phyloP scores from a whole-genome alignment of 2,888 invertebrate species.

The Ceraclea dissimilis region DNA sequence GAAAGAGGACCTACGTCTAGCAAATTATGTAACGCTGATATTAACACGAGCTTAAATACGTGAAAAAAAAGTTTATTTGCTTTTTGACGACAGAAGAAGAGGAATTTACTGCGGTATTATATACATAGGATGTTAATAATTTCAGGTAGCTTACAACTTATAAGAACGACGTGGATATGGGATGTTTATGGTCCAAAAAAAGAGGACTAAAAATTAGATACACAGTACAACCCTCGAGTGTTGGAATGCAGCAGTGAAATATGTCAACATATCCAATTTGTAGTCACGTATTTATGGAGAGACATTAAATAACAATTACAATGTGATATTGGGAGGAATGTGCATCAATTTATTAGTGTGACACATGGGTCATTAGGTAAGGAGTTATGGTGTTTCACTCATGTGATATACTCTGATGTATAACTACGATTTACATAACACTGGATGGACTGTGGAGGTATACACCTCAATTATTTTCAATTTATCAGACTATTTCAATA shows the following conservation, averaged over 20 bases:
- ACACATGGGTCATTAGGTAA: not conserved
- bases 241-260: not conserved
- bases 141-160: not conserved
- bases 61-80: too few relatives aligned
- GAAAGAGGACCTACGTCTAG: too few relatives aligned
- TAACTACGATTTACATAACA: too few relatives aligned
- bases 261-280: not conserved
- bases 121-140: not conserved
- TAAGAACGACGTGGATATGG: not conserved
- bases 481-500: too few relatives aligned
- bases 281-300: not conserved
- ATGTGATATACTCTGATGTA: too few relatives aligned
- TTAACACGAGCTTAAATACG: too few relatives aligned
- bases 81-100: not conserved
- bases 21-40: too few relatives aligned
- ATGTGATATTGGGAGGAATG: not conserved
- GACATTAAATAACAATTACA: not conserved
- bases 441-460: too few relatives aligned
- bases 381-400: not conserved
- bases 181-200: not conserved
- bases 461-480: too few relatives aligned
- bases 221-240: not conserved
- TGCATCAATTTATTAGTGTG: not conserved
- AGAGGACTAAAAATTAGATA: not conserved
- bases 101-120: constrained; percentile 14